Base-by-base conservation (phyloP, 2,797 vertebrate species). In the Anomalospiza imberbis region DNA sequence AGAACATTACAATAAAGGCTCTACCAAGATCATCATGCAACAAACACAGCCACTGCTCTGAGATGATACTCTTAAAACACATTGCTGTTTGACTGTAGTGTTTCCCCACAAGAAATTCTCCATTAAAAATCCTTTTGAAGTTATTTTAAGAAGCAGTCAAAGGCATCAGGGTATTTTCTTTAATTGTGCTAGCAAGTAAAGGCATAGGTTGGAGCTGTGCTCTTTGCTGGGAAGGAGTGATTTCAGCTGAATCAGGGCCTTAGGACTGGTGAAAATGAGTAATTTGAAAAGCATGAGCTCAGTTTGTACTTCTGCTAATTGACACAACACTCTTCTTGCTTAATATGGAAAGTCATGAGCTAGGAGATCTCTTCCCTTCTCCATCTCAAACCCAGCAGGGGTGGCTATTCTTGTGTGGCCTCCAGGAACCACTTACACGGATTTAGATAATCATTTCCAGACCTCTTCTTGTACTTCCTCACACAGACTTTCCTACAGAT, bases 191-290 rank as follows among this genome's bases (percentile, higher is more conserved):
- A 40, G 38, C 29, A 42, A 54, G 77, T 13, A 44, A 55, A 79
- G 45, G 48, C 44, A 5, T 0, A 15, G 38, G 36, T 5, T 15
- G 2, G 57, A 45, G 44, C 45, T 55, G 50, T 16, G 76, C 42
- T 62, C 19, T 40, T 72, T 32, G 32, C 51, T 73, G 66, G 34
- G 29, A 75, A 61, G 58, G 57, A 22, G 22, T 1, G 31, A 74
- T 26, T 62, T 51, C 65, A 62, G 75, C 73, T 93, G 82, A 88
- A 31, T 74, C 86, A 81, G 45, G 61, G 28, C 84, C 75, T 83
- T 9, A 44, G 78, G n/a, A 75, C 65, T n/a, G 72, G 78, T 66
- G 66, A 78, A 84, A 91, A 94, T 89, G 73, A 95, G 85, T 34
- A 65, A 84, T 68, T 48, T 40, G 51, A 78, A 75, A 85, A 73